phyloP scores from a whole-genome alignment of 2,888 invertebrate species.

The Agonopterix subpropinquella region DNA sequence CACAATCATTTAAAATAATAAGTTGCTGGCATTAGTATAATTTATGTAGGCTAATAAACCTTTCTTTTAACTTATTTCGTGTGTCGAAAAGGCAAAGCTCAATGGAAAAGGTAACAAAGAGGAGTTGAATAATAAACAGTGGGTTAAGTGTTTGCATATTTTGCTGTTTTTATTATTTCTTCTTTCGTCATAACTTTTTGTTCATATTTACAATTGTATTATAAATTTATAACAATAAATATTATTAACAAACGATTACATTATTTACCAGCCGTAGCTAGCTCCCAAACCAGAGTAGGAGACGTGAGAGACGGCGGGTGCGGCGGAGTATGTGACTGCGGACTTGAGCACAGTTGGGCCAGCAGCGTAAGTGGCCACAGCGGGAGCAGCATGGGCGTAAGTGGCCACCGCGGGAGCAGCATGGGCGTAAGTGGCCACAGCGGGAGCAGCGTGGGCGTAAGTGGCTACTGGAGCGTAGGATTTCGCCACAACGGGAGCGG shows the following conservation, averaged over 20 bases:
- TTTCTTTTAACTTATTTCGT: too few relatives aligned
- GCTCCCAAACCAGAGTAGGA: slow-evolving; percentile 77
- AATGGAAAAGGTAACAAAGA: too few relatives aligned
- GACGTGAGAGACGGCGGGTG: slow-evolving; percentile 78
- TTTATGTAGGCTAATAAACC: too few relatives aligned
- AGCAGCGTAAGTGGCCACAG: slow-evolving; percentile 51
- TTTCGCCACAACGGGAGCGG: slow-evolving; percentile 42
- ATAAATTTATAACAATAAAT: slow-evolving; percentile 1
- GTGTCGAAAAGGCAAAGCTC: too few relatives aligned
- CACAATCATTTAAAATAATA: too few relatives aligned
- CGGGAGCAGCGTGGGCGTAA: slow-evolving; percentile 20
- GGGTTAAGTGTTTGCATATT: too few relatives aligned
- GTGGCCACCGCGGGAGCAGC: slow-evolving; percentile 14
- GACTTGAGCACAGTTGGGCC: slow-evolving; percentile 35
- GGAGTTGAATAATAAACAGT: too few relatives aligned
- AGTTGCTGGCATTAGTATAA: too few relatives aligned
- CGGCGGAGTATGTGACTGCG: slow-evolving; percentile 65
- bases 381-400: slow-evolving; percentile 31
- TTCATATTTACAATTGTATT: background rate
- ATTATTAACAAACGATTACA: slow-evolving; percentile 15
- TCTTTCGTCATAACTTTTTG: background rate
- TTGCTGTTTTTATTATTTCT: too few relatives aligned
- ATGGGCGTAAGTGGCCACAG: slow-evolving; percentile 9
- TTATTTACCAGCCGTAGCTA: slow-evolving; percentile 55
- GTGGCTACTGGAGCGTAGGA: slow-evolving; percentile 32